Base-by-base conservation (phyloP, 2,797 vertebrate species). In the Anabas testudineus region DNA sequence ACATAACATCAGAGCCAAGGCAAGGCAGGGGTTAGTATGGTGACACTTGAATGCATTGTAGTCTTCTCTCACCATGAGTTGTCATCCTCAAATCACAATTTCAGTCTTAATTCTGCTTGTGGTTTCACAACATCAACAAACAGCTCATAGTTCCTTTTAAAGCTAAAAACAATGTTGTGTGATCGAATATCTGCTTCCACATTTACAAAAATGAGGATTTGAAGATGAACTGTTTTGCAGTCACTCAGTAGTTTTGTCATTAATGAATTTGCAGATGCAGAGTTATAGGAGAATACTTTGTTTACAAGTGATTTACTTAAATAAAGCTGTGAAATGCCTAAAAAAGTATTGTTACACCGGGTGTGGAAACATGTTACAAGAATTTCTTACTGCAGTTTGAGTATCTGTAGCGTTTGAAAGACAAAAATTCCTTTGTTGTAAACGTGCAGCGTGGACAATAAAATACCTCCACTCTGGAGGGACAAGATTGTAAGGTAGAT, bases 231-330 rank as follows among this genome's bases (percentile, higher is more conserved):
- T 19, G 51, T 42, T 64, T 54, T 47, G 2, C 36, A 45, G 14
- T 49, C 5, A 2, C 21, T 58, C 51, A 30, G 10, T 41, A 18
- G 6, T 54, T 63, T 58, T 71, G 56, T 28, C 34, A 52, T 15
- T 4, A 14, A 63, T 59, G 7, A 62, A 46, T 30, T 57, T 15
- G 26, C 28, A 36, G 21, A 41, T 42, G 6, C 63, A 56, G 41
- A 61, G n/a, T n/a, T n/a, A n/a, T 41, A 8, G 71, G 28, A 76
- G 9, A 51, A 24, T n/a, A 19, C 22, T 60, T 56, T 69, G 67
- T 87, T 88, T 86, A 83, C 80, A 75, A 51, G 24, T 7, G 15
- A 19, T 72, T 62, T 55, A 71, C 47, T 75, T 61, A 4, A 64
- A 4, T 21, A 42, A 71, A 74, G 63, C 59, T 71, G 51, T 37